Evolutionary conservation across 1,140 invertebrate genomes (phyloP), one percentile per base, ranked within the genome.

Genomic region (Tribolium castaneum): DNA sequence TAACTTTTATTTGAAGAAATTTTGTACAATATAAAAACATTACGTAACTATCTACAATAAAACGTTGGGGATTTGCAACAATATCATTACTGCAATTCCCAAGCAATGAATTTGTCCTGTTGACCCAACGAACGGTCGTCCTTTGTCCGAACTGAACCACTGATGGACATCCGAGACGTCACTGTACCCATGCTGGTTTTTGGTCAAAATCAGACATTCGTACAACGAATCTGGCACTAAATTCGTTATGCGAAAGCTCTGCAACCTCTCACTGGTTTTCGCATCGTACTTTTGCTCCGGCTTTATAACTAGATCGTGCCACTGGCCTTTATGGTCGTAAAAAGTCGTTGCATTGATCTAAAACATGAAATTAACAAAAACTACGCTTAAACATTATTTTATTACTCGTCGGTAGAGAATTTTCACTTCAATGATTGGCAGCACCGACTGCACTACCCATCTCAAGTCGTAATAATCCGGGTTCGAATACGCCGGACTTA

Each of bases 281-380:
- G 85, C 50, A 45, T 85, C 84, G 80, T 82, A 85, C 6, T 56
- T 82, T 76, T 88, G 86, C 9, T 83, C 78, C 0, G 86, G 85
- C 56, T 83, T 83, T 6, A 87, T 82, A 1, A 86, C 66, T 51
- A 92, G 88, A 83, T 94, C 93, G 80, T 93, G 92, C 93, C 93
- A 94, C 75, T 92, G 90, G 0, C 92, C 92, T 0, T 92, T 92
- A 83, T 91, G 90, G 83, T 93, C 92, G 85, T 92, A 92, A 1
- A 22, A 12, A n/a, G 1, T 66, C 10, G 92, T 90, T 80, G 93
- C 91, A 86, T 94, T 94, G 82, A 92, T 90, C 92, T 93, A 87
- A 54, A 72, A 70, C 22, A 66, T 0, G 1, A 76, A 76, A 5
- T 30, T 30, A 70, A 45, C 30, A 70, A 12, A 16, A 19, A 52